A percentile compares a stretch with the other conserved stretches of the same genome.
Conservation (phyloP, 2,888 invertebrate genomes). For the Sesia apiformis region DNA sequence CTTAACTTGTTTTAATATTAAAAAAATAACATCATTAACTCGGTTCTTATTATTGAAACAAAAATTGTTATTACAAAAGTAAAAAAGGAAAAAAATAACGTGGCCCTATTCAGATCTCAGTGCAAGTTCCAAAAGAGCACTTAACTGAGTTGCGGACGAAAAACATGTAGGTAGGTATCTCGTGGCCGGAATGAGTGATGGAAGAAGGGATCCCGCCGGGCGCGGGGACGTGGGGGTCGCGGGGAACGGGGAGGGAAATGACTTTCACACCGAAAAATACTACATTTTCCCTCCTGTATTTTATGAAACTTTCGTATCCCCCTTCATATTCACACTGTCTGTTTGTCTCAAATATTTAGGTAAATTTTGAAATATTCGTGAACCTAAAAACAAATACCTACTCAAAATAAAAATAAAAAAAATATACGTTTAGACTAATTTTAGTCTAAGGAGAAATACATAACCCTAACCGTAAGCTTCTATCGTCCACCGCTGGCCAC, state of each 20-base stretch:
- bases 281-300: conserved; percentile 18
- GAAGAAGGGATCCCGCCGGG: conserved; percentile 17
- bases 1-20: too few relatives aligned
- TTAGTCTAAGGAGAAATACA: too few relatives aligned
- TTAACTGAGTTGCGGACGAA: neutral
- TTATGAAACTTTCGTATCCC: conserved; percentile 14
- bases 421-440: too few relatives aligned
- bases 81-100: neutral
- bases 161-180: conserved; percentile 11
- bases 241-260: conserved; percentile 21
- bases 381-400: too few relatives aligned
- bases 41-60: too few relatives aligned
- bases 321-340: conserved; percentile 2
- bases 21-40: too few relatives aligned
- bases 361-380: too few relatives aligned
- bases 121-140: neutral
- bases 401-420: too few relatives aligned
- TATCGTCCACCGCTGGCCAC: too few relatives aligned
- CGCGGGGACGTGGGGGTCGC: conserved; percentile 15
- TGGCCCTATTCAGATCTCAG: neutral
- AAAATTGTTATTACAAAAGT: too few relatives aligned
- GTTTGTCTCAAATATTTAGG: conserved; percentile 1
- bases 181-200: conserved; percentile 35
- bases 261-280: conserved; percentile 27
- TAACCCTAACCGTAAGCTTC: too few relatives aligned